Evolutionary conservation across 2,888 invertebrate species (phyloP).

Genomic region (Clusia tigrina): DNA sequence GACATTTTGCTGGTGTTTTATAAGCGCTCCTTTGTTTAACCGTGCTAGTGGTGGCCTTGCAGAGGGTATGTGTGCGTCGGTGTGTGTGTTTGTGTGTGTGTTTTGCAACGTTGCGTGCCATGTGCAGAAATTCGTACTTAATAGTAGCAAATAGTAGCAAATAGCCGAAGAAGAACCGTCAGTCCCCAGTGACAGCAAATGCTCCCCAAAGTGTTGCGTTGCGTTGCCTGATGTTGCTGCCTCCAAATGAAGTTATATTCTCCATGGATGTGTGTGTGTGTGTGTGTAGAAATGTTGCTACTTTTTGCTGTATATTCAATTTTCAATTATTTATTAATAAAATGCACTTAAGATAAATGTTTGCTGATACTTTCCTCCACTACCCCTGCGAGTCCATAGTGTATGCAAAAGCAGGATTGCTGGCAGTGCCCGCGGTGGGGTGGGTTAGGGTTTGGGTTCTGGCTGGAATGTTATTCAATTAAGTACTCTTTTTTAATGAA

Average conservation of each 20-base stretch:
- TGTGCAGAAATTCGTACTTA: neutral
- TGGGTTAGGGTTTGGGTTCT: no score
- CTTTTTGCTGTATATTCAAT: neutral
- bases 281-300: neutral
- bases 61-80: no score
- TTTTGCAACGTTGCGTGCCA: no score
- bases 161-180: neutral
- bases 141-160: neutral
- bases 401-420: neutral
- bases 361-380: conserved; percentile 12
- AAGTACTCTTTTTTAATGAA: conserved; percentile 31
- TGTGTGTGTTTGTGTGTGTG: no score
- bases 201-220: conserved; percentile 27
- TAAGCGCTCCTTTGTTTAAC: no score
- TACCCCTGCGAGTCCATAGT: neutral
- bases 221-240: conserved; percentile 13
- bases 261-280: neutral
- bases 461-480: conserved; percentile 30
- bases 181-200: conserved; percentile 26
- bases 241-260: conserved; percentile 29
- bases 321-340: conserved; percentile 33
- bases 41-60: no score
- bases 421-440: neutral
- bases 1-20: no score
- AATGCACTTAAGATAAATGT: conserved; percentile 34